Evolutionary conservation across 2,888 invertebrate genomes (phyloP), one percentile per base, ranked within the genome.

Genomic region (Pristionchus exspectatus): DNA sequence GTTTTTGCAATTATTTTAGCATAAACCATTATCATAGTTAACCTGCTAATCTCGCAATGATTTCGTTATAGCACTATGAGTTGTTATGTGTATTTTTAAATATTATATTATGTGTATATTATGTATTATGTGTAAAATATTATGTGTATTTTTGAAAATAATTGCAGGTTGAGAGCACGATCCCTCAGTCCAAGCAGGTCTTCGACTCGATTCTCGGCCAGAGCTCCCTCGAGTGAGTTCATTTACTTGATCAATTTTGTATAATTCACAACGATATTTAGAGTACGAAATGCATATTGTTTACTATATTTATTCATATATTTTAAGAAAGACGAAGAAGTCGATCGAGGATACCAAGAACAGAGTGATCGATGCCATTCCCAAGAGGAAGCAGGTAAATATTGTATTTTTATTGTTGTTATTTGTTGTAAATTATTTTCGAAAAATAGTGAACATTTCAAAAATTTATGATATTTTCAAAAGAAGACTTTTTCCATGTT

Each of bases 141-240:
- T 50, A 50, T 50, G 3, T 12, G 10, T 9, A 7, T 14, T 72
- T 72, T 72, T 33, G 3, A 38, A 18, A 18, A 33, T 33, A 30
- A 24, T 84, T 90, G 24, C 84, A 91, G 91, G 87, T 93, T 0
- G 94, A 94, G 84, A 87, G 90, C 10, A 92, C 91, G 16, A 90
- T 93, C 14, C 94, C 94, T 0, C 92, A 89, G 44, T 59, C 91
- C 21, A 93, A 94, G 77, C 90, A 90, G 27, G 90, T 92, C 24
- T 92, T 94, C 89, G 91, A 93, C 77, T 87, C 91, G 9, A 90
- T 94, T 89, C 81, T 94, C 56, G 93, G 93, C 59, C 89, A 91
- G 84, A 87, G 92, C 0, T 91, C 90, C 38, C 88, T 92, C 7
- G 72, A 90, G 92, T 92, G n/a, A 92, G 92, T 87, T 50, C 0